phyloP scores from a whole-genome alignment of 2,888 invertebrate genomes.

The Slavum lentiscoides region DNA sequence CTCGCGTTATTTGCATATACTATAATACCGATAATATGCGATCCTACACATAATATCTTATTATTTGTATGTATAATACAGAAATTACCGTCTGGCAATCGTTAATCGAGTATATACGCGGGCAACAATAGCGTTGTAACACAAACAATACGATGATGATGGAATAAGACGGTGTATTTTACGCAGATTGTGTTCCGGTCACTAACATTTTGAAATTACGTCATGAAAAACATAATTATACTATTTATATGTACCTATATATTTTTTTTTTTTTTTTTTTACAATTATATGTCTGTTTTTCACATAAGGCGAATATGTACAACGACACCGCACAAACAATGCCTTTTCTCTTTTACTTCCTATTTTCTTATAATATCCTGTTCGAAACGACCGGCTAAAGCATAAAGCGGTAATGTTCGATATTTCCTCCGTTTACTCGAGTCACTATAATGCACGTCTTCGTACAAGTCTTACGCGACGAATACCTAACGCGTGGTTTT shows the following conservation, averaged over 20 bases:
- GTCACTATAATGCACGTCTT: no score
- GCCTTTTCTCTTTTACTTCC: conserved; percentile 38
- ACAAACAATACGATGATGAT: conserved; percentile 24
- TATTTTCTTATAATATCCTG: not conserved
- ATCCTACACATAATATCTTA: conserved; percentile 34
- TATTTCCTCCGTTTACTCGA: not conserved
- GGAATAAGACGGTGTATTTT: conserved; percentile 18
- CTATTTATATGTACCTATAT: not conserved
- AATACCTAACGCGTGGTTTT: no score
- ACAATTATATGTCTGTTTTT: conserved; percentile 2
- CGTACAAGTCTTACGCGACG: no score
- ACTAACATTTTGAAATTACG: conserved; percentile 20
- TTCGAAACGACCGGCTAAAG: not conserved
- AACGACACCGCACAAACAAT: not conserved
- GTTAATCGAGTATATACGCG: not conserved
- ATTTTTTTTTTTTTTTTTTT: conserved; percentile 3
- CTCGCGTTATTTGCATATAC: conserved; percentile 32
- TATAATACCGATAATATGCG: conserved; percentile 1
- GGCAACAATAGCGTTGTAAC: conserved; percentile 21
- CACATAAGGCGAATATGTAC: not conserved
- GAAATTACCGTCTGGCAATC: conserved; percentile 40
- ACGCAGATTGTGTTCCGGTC: conserved; percentile 43
- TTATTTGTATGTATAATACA: conserved; percentile 14
- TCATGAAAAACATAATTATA: conserved; percentile 37
- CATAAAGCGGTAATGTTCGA: not conserved